Percentiles rank a stretch among this genome's conserved stretches.
Conservation (phyloP, 2,888 invertebrate genomes). For the Hetaerina titia region DNA sequence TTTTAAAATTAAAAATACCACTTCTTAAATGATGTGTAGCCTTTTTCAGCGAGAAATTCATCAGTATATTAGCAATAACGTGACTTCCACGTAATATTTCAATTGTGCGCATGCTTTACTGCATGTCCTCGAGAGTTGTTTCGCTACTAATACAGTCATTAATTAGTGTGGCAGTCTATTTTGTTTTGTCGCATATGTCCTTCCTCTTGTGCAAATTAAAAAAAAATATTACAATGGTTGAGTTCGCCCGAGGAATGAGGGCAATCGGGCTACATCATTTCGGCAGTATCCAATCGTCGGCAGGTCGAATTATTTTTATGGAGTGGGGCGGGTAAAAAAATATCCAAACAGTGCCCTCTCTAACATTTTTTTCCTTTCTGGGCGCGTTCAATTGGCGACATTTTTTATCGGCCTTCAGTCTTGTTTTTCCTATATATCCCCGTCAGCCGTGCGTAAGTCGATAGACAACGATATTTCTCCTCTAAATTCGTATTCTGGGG, state of each 20-base stretch:
- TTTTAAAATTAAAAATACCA: no score
- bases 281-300: background rate
- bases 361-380: background rate
- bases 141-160: no score
- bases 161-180: no score
- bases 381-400: background rate
- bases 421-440: constrained; percentile 19
- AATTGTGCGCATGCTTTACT: background rate
- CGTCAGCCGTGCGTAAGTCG: background rate
- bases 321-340: background rate
- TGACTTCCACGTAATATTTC: no score
- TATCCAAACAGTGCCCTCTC: background rate
- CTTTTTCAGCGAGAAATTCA: no score
- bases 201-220: no score
- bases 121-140: background rate
- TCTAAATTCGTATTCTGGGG: constrained; percentile 10
- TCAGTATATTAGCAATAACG: no score
- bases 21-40: no score
- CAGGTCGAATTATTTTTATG: background rate
- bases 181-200: background rate
- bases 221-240: no score
- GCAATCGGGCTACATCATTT: background rate
- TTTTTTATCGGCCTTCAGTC: background rate
- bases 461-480: constrained; percentile 35
- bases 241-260: no score